A percentile compares a stretch with the other conserved stretches of the same genome.
Conservation (phyloP, 2,113 vertebrate genomes). For the Xenopus laevis region DNA sequence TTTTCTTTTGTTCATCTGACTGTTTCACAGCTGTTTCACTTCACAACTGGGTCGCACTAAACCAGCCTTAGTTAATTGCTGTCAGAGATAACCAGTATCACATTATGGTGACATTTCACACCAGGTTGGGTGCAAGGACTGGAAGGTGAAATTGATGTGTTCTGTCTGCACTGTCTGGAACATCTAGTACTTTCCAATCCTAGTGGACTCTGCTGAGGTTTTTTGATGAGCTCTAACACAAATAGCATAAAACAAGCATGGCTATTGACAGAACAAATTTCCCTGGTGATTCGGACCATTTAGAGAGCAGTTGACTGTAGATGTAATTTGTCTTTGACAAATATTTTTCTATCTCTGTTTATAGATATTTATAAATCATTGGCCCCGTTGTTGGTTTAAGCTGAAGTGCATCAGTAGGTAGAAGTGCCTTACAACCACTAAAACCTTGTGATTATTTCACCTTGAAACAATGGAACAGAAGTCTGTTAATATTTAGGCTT, state of each 20-base stretch:
- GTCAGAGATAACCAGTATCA: slow-evolving; percentile 42
- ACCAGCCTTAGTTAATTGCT: slow-evolving; percentile 34
- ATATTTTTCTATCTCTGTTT: too few species aligned
- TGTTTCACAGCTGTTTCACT: not conserved
- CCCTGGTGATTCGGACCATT: not conserved
- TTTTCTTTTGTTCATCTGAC: slow-evolving; percentile 21
- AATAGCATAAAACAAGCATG: not conserved
- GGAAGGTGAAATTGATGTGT: slow-evolving; percentile 31
- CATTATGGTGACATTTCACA: slow-evolving; percentile 39
- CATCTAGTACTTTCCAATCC: not conserved
- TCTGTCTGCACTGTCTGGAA: slow-evolving; percentile 16
- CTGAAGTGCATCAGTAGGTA: too few species aligned
- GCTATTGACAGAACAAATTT: not conserved
- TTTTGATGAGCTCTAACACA: slow-evolving; percentile 9
- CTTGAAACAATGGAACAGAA: too few species aligned
- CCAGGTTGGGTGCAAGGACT: not conserved
- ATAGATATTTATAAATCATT: too few species aligned
- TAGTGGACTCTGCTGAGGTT: not conserved
- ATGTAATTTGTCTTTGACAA: not conserved
- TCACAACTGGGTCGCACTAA: slow-evolving; percentile 30
- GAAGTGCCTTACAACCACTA: too few species aligned
- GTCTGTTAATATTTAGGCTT: too few species aligned
- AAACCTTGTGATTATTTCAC: too few species aligned
- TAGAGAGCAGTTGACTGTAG: not conserved
- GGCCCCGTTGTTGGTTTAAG: too few species aligned